phyloP scores from a whole-genome alignment of 2,113 vertebrate species.

The Entelurus aequoreus region DNA sequence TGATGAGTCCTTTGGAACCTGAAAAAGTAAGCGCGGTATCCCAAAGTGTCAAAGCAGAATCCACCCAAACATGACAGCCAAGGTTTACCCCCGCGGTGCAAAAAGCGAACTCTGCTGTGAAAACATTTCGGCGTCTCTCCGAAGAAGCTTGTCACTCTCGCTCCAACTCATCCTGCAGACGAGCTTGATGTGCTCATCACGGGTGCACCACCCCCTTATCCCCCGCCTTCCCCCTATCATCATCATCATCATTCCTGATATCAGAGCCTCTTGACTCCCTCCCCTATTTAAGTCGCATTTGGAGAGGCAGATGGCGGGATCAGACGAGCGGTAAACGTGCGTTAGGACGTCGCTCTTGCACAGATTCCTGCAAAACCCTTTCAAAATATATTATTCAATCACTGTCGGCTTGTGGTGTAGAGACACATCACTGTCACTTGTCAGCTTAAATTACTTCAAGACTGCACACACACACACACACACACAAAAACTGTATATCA shows the following conservation, averaged over 20 bases:
- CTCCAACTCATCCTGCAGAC: conserved; percentile 32
- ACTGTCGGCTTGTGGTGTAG: conserved; percentile 19
- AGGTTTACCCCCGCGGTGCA: background rate
- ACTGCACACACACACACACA: conserved; percentile 21
- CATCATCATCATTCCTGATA: conserved; percentile 21
- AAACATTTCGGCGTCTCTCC: conserved; percentile 39
- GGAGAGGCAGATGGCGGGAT: conserved; percentile 23
- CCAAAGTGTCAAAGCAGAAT: no score
- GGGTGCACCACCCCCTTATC: background rate
- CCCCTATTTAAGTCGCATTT: conserved; percentile 11
- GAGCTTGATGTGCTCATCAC: conserved; percentile 25
- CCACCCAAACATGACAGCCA: conserved; percentile 13
- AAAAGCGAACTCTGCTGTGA: conserved; percentile 42
- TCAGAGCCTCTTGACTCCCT: conserved; percentile 11
- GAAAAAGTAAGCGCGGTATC: no score
- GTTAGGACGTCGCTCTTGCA: conserved; percentile 17
- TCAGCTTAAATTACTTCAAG: conserved; percentile 45
- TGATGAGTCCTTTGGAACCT: no score
- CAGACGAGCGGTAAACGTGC: conserved; percentile 11
- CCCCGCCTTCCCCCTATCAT: background rate
- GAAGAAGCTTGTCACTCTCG: conserved; percentile 48
- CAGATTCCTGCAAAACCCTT: conserved; percentile 26
- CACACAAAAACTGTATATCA: conserved; percentile 18
- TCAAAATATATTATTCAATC: conserved; percentile 36
- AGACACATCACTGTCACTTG: conserved; percentile 50